These are phyloP conservation scores for Blastobasis adustella DNA, from an alignment of 2,888 invertebrate species.

Conservation along the genomic window DNA sequence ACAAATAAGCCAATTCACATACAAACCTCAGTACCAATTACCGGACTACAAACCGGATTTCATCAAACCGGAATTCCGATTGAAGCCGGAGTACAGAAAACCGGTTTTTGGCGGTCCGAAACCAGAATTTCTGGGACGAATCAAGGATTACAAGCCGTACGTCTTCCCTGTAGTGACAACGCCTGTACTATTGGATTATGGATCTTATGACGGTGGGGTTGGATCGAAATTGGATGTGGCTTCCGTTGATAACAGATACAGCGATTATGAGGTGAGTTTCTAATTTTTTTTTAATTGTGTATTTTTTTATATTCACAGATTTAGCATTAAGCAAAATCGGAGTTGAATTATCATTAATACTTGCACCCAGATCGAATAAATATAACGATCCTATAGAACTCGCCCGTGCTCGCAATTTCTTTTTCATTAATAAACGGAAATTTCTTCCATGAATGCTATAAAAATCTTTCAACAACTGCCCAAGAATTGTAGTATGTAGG, in stretches of 20 bases:
- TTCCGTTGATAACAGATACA: slow-evolving; percentile 23
- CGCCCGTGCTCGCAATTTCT: too few relatives aligned
- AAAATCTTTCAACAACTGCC: too few relatives aligned
- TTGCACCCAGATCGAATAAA: too few relatives aligned
- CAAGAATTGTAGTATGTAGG: too few relatives aligned
- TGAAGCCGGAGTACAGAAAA: neutral
- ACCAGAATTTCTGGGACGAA: slow-evolving; percentile 22
- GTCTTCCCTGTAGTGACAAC: slow-evolving; percentile 17
- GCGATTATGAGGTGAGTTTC: slow-evolving; percentile 45
- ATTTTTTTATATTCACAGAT: too few relatives aligned
- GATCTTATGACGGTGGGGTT: slow-evolving; percentile 25
- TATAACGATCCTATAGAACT: too few relatives aligned
- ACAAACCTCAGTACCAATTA: neutral
- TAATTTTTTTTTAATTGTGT: neutral
- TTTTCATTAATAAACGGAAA: too few relatives aligned
- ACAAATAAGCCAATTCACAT: slow-evolving; percentile 8
- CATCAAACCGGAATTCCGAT: neutral
- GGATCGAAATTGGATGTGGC: slow-evolving; percentile 6
- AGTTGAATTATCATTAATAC: too few relatives aligned
- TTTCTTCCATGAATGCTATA: too few relatives aligned
- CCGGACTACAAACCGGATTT: too few relatives aligned
- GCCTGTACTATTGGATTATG: slow-evolving; percentile 16
- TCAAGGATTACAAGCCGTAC: slow-evolving; percentile 30
- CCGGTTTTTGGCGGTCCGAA: neutral
- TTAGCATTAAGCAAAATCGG: too few relatives aligned